A percentile compares a stretch with the other conserved stretches of the same genome.
These are phyloP conservation scores for Tetranychus cinnabarinus DNA, from an alignment of 1,140 invertebrate genomes.

Conservation along the genomic window DNA sequence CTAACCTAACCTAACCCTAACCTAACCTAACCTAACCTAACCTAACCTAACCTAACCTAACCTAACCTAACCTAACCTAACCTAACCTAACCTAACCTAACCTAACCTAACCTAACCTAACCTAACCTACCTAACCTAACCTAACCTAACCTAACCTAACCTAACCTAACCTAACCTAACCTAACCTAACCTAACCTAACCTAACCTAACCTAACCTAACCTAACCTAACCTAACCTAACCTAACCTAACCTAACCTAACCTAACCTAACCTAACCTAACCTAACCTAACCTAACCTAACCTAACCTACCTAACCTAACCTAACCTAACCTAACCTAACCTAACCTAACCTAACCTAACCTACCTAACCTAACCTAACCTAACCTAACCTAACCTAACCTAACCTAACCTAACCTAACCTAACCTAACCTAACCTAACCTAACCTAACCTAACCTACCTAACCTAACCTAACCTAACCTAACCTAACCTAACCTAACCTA, in stretches of 20 bases:
- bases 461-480: no score
- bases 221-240: no score
- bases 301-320: no score
- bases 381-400: slow-evolving; percentile 18
- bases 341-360: no score
- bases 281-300: no score
- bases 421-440: slow-evolving; percentile 19
- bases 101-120: slow-evolving; percentile 13
- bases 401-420: slow-evolving; percentile 16
- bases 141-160: slow-evolving; percentile 14
- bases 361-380: no score
- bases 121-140: no score
- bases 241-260: slow-evolving; percentile 16
- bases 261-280: slow-evolving; percentile 14
- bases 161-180: slow-evolving; percentile 15
- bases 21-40: slow-evolving; percentile 9
- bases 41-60: slow-evolving; percentile 10
- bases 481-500: no score
- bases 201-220: slow-evolving; percentile 13
- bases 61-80: slow-evolving; percentile 8
- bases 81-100: background rate
- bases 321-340: no score
- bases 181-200: slow-evolving; percentile 9
- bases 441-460: no score
- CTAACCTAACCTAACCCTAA: slow-evolving; percentile 12